Evolutionary conservation across 2,113 vertebrate species (phyloP).

Genomic region (Trogon melanurus): DNA sequence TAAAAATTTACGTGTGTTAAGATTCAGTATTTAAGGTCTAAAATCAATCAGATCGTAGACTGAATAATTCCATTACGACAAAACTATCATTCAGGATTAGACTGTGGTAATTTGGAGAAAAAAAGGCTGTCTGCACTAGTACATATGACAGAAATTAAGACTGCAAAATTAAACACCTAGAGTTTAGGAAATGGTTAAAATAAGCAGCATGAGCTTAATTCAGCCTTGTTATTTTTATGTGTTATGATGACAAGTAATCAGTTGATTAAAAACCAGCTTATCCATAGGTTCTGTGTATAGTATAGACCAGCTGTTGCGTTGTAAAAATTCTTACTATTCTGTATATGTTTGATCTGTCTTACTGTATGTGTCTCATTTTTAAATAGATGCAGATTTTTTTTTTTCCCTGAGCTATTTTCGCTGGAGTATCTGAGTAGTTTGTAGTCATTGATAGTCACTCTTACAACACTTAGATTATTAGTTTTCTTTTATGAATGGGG

Average conservation of each 20-base stretch:
- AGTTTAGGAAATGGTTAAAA: neutral
- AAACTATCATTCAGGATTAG: constrained; percentile 66
- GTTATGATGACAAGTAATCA: neutral
- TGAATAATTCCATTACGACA: constrained; percentile 66
- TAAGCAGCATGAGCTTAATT: neutral
- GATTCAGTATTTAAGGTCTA: constrained; percentile 67
- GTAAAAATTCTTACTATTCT: neutral
- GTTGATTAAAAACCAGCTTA: neutral
- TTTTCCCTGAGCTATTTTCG: neutral
- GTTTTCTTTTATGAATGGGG: neutral
- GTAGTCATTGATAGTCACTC: neutral
- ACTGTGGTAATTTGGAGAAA: constrained; percentile 23
- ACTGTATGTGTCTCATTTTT: neutral
- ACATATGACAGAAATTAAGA: constrained; percentile 1
- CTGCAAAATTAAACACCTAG: neutral
- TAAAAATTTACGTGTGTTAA: constrained; percentile 71
- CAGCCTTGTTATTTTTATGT: neutral
- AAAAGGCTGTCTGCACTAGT: constrained; percentile 2
- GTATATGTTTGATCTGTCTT: neutral
- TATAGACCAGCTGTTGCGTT: neutral
- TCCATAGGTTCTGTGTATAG: neutral
- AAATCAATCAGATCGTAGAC: constrained; percentile 71
- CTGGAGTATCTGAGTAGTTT: neutral
- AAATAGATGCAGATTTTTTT: neutral
- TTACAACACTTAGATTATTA: neutral